Base-by-base conservation (phyloP, 2,797 vertebrate species). In the Borostomias antarcticus region DNA sequence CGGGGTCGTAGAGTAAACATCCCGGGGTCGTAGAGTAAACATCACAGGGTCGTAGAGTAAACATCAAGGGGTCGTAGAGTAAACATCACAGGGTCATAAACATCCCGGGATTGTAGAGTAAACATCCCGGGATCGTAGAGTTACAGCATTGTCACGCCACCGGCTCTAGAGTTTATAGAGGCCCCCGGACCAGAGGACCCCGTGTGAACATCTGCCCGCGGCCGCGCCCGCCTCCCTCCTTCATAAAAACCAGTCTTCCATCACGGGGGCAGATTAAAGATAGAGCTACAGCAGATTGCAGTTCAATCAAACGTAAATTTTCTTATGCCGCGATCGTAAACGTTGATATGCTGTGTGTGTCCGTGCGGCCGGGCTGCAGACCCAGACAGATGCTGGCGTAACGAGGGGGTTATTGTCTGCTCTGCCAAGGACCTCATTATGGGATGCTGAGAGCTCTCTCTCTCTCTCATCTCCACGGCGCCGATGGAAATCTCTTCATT, bases 361-460 rank as follows among this genome's bases (percentile, higher is more conserved):
- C 26, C 35, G 30, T 17, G 17, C 29, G 29, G 28, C 25, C 11
- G 32, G 19, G 13, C n/a, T 23, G 32, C 13, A 30, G n/a, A 33
- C 30, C 21, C 23, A 32, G 19, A 15, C 19, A 35, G 19, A 23
- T 13, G 11, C 56, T 37, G 17, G 2, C 6, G n/a, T 23, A 37
- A 58, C 32, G 32, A 19, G n/a, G n/a, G 40, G 13, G 40, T 43
- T 58, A 23, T 19, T 13, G 56, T 35, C 56, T 13, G 32, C 19
- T 10, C 32, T 58, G 56, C 56, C 56, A 58, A 37, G 56, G 11
- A 58, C 21, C 19, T 21, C 19, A 58, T 37, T 37, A 58, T 58
- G 32, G 56, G 56, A 58, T 58, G 56, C 6, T 11, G 29, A 13
- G 56, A n/a, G n/a, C n/a, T n/a, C n/a, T n/a, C 56, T 25, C 15